Evolutionary conservation across 2,888 invertebrate genomes (phyloP).

Genomic region (Athripsodes cinereus): DNA sequence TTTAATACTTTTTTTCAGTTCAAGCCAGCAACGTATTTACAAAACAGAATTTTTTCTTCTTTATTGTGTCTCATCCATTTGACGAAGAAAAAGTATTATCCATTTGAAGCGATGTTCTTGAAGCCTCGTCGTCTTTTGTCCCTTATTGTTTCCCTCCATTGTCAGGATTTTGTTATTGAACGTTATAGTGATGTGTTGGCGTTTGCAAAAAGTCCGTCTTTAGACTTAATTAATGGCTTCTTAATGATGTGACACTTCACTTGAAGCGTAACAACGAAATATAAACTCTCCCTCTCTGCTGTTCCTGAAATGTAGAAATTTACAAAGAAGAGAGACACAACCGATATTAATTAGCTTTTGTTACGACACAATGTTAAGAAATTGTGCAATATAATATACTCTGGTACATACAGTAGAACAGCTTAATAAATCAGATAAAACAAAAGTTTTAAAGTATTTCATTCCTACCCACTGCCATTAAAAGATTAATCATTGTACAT

Average conservation of each 20-base stretch:
- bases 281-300: constrained; percentile 2
- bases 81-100: constrained; percentile 19
- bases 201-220: constrained; percentile 18
- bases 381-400: too few species aligned
- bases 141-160: constrained; percentile 22
- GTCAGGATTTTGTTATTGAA: constrained; percentile 10
- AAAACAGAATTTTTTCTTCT: background rate
- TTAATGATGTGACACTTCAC: constrained; percentile 22
- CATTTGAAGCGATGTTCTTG: constrained; percentile 7
- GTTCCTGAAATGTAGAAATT: background rate
- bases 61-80: constrained; percentile 13
- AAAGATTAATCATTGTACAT: too few species aligned
- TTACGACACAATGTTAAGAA: too few species aligned
- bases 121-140: constrained; percentile 24
- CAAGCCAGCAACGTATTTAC: too few species aligned
- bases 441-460: too few species aligned
- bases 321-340: background rate
- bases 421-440: too few species aligned
- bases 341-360: background rate
- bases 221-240: constrained; percentile 26
- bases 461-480: too few species aligned
- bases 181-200: constrained; percentile 16
- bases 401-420: too few species aligned
- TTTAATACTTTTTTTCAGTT: too few species aligned
- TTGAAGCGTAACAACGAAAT: background rate